Evolutionary conservation across 2,113 vertebrate genomes (phyloP).

Genomic region (Triplophysa dalaica): DNA sequence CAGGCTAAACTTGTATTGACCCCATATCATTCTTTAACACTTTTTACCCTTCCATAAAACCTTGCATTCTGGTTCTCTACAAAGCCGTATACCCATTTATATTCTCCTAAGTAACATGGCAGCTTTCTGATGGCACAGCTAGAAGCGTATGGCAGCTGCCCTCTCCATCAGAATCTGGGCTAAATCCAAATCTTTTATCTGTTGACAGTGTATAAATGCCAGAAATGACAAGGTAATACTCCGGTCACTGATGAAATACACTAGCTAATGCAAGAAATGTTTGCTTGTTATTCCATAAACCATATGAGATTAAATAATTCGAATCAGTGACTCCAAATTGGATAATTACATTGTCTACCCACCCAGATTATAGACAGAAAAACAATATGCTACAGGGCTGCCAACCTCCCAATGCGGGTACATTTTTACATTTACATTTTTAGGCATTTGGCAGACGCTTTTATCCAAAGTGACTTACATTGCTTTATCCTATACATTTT

Average conservation of each 20-base stretch:
- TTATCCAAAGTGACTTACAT: no score
- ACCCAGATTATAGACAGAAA: conserved; percentile 6
- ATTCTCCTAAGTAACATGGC: neutral
- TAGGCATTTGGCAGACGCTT: no score
- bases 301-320: neutral
- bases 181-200: conserved; percentile 44
- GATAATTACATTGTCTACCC: neutral
- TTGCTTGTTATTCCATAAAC: conserved; percentile 17
- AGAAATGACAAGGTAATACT: conserved; percentile 48
- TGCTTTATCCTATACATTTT: no score
- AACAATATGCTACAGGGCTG: neutral
- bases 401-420: no score
- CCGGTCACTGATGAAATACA: conserved; percentile 48
- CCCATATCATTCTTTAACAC: neutral
- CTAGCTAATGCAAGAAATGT: conserved; percentile 15
- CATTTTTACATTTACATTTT: no score
- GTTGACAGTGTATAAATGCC: conserved; percentile 47
- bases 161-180: conserved; percentile 54
- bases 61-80: neutral
- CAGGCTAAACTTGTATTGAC: no score
- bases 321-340: neutral
- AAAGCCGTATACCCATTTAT: neutral
- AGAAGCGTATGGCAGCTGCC: conserved; percentile 51
- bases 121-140: conserved; percentile 32
- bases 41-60: neutral